Base-by-base conservation (phyloP, 1,140 invertebrate genomes). In the Penaeus vannamei region DNA sequence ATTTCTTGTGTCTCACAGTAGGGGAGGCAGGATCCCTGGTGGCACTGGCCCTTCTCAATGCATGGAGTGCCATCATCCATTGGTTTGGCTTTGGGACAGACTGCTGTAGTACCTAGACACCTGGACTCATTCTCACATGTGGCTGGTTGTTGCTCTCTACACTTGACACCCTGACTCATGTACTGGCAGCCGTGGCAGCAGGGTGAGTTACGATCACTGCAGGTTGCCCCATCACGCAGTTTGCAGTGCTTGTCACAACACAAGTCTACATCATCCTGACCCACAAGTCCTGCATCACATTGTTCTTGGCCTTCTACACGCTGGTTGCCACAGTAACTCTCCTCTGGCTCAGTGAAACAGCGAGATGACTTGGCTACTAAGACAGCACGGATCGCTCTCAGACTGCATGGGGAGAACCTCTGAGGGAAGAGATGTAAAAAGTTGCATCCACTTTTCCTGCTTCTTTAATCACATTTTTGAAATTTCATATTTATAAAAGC, bases 161-260 rank as follows among this genome's bases (percentile, higher is more conserved):
- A 99, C 92, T 97, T 97, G 12, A 96, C 91, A 12, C 93, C 93
- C 20, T 88, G 94, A 87, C 95, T 94, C 94, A 98, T 97, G 92
- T 96, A 97, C 91, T 96, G 95, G 92, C 98, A 99, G 91, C 96
- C 95, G 93, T 96, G 95, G 92, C 98, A 99, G 92, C 98, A 99
- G 0, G 97, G 97, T 0, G 97, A 98, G 93, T 99, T 99, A 92
- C 97, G 97, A 93, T 99, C 98, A 93, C 97, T 97, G 94, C 97
- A 98, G 89, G 97, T 95, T 29, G 97, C 97, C 53, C 96, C 96
- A 92, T 96, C 95, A 64, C 97, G 94, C 23, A 99, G 93, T 93
- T 97, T 97, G 92, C 98, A 99, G 92, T 97, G 96, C 93, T 97
- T 97, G 92, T 98, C 97, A 92, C 98, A 98, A 93, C 98, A 98